Percentiles rank a stretch among this genome's conserved stretches.
These are phyloP conservation scores for Uropsilus gracilis DNA, from an alignment of 2,113 vertebrate species.

Conservation along the genomic window DNA sequence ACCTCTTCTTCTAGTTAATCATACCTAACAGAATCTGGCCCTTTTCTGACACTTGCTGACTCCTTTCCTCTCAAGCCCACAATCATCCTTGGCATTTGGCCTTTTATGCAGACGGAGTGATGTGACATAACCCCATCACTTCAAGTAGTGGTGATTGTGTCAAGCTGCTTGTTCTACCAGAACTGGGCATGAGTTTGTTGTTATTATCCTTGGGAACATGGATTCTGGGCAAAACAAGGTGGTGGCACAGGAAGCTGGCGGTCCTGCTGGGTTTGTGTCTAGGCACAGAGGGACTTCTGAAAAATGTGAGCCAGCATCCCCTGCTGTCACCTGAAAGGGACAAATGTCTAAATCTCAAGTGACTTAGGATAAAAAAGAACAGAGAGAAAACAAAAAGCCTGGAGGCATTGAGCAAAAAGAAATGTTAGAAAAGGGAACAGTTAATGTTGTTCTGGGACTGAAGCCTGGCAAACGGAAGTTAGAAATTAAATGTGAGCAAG, in stretches of 20 bases:
- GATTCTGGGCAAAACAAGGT: neutral
- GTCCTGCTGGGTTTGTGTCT: neutral
- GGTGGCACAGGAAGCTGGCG: neutral
- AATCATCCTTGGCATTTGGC: neutral
- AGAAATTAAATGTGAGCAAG: conserved; percentile 38
- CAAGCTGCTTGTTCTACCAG: neutral
- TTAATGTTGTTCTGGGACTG: neutral
- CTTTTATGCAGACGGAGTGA: neutral
- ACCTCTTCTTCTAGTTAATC: neutral
- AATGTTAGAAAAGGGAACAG: neutral
- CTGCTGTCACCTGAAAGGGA: neutral
- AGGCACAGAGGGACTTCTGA: neutral
- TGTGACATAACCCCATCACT: neutral
- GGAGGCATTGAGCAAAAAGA: neutral
- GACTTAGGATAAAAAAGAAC: neutral
- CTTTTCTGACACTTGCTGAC: neutral
- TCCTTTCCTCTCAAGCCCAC: neutral
- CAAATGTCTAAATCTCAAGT: neutral
- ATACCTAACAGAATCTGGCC: neutral
- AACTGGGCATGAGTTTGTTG: neutral
- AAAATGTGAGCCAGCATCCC: neutral
- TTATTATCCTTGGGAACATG: neutral
- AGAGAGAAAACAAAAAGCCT: neutral
- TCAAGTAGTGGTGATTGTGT: neutral
- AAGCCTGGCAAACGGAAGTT: neutral